These are phyloP conservation scores for Apamea monoglypha DNA, from an alignment of 2,888 invertebrate genomes.

Conservation along the genomic window DNA sequence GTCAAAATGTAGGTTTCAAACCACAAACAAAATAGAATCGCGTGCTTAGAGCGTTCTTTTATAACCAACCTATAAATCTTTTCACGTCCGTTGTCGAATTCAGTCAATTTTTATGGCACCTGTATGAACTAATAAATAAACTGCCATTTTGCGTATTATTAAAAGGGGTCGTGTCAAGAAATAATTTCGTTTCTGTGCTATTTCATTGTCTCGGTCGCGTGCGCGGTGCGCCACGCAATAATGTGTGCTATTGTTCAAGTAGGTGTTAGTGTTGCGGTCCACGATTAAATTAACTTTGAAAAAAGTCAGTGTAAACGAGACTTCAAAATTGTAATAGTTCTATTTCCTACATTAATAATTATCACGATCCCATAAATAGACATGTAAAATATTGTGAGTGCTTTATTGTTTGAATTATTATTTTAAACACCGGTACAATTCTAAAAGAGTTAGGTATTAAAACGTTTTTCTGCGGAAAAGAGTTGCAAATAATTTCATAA, in stretches of 20 bases:
- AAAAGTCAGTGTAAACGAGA: background rate
- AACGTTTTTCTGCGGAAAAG: background rate
- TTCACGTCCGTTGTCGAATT: background rate
- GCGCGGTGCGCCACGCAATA: slow-evolving; percentile 42
- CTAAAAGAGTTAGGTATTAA: background rate
- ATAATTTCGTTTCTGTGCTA: background rate
- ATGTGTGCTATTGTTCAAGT: background rate
- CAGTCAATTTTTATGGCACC: slow-evolving; percentile 23
- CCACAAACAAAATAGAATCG: slow-evolving; percentile 27
- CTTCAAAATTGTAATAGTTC: background rate
- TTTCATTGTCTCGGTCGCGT: slow-evolving; percentile 27
- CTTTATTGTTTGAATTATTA: slow-evolving; percentile 1
- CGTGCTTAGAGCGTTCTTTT: slow-evolving; percentile 22
- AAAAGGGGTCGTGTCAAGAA: background rate
- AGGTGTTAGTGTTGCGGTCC: background rate
- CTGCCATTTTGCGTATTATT: slow-evolving; percentile 15
- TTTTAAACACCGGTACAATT: background rate
- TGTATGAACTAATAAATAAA: slow-evolving; percentile 43
- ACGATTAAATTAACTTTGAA: background rate
- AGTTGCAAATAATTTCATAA: background rate
- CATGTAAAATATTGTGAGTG: background rate
- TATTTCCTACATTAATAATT: background rate
- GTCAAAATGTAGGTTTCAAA: background rate
- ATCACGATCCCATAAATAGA: background rate
- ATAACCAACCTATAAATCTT: background rate